Evolutionary conservation across 1,140 invertebrate species (phyloP).

Genomic region (Zaprionus gabonicus): DNA sequence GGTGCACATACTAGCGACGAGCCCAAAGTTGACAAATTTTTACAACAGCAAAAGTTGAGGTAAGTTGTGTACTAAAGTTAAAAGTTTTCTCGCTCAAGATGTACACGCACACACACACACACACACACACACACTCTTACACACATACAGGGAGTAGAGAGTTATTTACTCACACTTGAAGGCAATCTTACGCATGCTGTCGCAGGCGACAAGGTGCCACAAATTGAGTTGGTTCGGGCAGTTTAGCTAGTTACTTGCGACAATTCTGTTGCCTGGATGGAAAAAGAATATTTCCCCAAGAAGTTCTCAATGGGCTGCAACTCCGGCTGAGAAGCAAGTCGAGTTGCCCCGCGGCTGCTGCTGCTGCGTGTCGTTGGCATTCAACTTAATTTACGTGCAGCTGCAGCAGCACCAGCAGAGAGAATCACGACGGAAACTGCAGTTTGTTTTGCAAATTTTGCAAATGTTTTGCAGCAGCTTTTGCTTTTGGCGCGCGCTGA

Average conservation of each 20-base stretch:
- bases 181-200: background rate
- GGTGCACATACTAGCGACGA: constrained; percentile 1
- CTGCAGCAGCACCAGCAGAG: constrained; percentile 16
- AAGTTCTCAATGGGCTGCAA: constrained; percentile 49
- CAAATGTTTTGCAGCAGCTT: constrained; percentile 28
- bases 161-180: background rate
- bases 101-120: constrained; percentile 1
- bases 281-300: constrained; percentile 56
- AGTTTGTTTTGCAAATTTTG: constrained; percentile 62
- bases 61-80: constrained; percentile 75
- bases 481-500: constrained; percentile 22
- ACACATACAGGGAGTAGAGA: background rate
- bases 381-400: constrained; percentile 58
- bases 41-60: constrained; percentile 66
- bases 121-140: constrained; percentile 1
- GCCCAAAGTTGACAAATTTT: constrained; percentile 73
- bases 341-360: constrained; percentile 13
- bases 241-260: background rate
- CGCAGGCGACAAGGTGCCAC: background rate
- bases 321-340: background rate
- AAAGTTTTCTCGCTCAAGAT: constrained; percentile 57
- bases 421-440: background rate
- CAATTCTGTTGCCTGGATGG: constrained; percentile 31
- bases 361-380: constrained; percentile 35
- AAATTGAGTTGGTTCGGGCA: background rate